Evolutionary conservation across 2,888 invertebrate species (phyloP).

Genomic region (Galerucella nymphaeae): DNA sequence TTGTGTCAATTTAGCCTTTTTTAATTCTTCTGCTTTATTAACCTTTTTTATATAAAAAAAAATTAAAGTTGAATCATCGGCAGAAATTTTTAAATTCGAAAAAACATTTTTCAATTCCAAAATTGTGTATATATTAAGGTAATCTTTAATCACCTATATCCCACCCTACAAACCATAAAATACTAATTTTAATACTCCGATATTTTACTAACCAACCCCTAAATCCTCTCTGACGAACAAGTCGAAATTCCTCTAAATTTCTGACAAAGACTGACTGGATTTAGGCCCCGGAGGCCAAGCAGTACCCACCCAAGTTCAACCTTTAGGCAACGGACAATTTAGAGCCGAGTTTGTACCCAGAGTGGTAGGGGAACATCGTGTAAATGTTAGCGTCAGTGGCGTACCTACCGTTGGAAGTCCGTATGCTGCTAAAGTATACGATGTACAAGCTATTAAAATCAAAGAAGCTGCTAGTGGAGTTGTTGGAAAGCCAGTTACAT

Average conservation of each 20-base stretch:
- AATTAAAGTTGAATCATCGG: too few relatives aligned
- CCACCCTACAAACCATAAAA: not conserved
- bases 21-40: too few relatives aligned
- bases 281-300: conserved; percentile 93
- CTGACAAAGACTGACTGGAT: conserved; percentile 38
- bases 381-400: conserved; percentile 86
- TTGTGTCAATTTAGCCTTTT: too few relatives aligned
- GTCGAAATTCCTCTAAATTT: conserved; percentile 23
- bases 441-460: conserved; percentile 93
- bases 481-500: conserved; percentile 91
- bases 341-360: conserved; percentile 92
- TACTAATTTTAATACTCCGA: not conserved
- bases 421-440: conserved; percentile 94
- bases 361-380: conserved; percentile 91
- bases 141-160: too few relatives aligned
- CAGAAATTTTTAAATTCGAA: too few relatives aligned
- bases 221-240: conserved; percentile 4
- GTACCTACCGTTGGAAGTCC: conserved; percentile 90
- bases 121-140: too few relatives aligned
- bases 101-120: too few relatives aligned
- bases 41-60: too few relatives aligned
- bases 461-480: conserved; percentile 90
- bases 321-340: conserved; percentile 84
- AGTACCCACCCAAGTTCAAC: conserved; percentile 88
- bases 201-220: conserved; percentile 10